These are phyloP conservation scores for Megalops atlanticus DNA, from an alignment of 2,113 vertebrate species.

Conservation along the genomic window DNA sequence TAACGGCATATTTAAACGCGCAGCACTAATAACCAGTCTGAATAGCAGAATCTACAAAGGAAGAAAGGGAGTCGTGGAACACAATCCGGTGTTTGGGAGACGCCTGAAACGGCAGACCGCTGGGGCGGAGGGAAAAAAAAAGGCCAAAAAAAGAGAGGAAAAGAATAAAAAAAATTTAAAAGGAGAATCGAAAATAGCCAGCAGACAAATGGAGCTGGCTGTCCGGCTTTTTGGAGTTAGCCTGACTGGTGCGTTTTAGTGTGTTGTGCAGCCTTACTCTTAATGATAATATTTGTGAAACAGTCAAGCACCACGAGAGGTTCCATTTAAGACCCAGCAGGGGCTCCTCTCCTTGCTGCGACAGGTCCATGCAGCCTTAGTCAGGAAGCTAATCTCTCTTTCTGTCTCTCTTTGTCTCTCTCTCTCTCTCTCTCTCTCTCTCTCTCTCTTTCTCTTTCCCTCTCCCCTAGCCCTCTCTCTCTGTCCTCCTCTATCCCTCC, in stretches of 20 bases:
- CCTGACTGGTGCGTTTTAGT: not conserved
- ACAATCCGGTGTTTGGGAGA: slow-evolving; percentile 44
- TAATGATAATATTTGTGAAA: slow-evolving; percentile 61
- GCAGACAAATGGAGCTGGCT: not conserved
- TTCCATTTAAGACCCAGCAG: not conserved
- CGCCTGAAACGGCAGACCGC: slow-evolving; percentile 42
- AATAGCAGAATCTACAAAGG: slow-evolving; percentile 42
- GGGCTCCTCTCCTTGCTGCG: not conserved
- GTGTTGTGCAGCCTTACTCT: slow-evolving; percentile 30
- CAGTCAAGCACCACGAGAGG: not conserved
- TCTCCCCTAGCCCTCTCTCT: not conserved
- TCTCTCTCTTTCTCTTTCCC: not conserved
- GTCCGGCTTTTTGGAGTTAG: not conserved
- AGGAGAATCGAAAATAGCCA: not conserved
- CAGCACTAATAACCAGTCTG: slow-evolving; percentile 45
- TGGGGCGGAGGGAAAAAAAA: slow-evolving; percentile 1
- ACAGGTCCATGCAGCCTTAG: not conserved
- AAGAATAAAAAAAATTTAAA: not conserved
- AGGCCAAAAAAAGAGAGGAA: not conserved
- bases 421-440: not conserved
- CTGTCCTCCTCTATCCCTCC: not conserved
- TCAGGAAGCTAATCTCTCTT: not conserved
- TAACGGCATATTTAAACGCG: slow-evolving; percentile 48
- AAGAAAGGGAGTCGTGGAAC: slow-evolving; percentile 42
- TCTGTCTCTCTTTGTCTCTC: not conserved